Base-by-base conservation (phyloP, 2,797 vertebrate species). In the Alauda arvensis region DNA sequence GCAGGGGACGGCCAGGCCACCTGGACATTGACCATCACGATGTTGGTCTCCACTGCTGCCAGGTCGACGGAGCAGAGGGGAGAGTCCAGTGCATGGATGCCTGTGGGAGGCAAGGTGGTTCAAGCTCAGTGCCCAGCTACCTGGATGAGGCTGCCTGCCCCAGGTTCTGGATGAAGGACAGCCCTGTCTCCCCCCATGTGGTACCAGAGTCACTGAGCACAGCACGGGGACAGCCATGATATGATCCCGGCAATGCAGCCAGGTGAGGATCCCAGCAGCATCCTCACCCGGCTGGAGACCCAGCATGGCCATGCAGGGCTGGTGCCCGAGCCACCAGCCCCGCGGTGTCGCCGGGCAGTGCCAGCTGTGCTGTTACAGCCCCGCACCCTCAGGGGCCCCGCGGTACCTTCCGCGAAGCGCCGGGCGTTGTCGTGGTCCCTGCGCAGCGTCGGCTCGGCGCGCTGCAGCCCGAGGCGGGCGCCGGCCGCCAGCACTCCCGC, bases 401-500 rank as follows among this genome's bases (percentile, higher is more conserved):
- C 13, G 48, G 51, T 90, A 98, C 98, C 98, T 96, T 92, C 92
- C 37, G 98, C 98, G 33, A 99, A 98, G 11, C 48, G 88, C 83
- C 79, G 96, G 74, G 98, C 95, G 1, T 98, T 98, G 66, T 23
- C 14, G 3, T 99, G 98, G 95, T 98, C 98, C 48, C 97, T 96
- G 63, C 55, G 77, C 85, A 99, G 91, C 4, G 91, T 96, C 12
- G n/a, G 82, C 25, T 96, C 94, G 5, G 96, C 96, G 1, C 86
- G 95, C 17, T 93, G 94, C 79, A 99, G 93, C 43, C 98, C 96
- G 3, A 98, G 31, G 51, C 87, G 95, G 39, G 98, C 98, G 14
- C 98, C 97, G 1, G 98, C 98, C 3, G 98, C 98, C 74, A 98
- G 87, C 28, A 98, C 94, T 2, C 98, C 98, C 0, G 91, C 94